Base-by-base conservation (phyloP, 2,797 vertebrate genomes). In the Rhynchonycteris naso region DNA sequence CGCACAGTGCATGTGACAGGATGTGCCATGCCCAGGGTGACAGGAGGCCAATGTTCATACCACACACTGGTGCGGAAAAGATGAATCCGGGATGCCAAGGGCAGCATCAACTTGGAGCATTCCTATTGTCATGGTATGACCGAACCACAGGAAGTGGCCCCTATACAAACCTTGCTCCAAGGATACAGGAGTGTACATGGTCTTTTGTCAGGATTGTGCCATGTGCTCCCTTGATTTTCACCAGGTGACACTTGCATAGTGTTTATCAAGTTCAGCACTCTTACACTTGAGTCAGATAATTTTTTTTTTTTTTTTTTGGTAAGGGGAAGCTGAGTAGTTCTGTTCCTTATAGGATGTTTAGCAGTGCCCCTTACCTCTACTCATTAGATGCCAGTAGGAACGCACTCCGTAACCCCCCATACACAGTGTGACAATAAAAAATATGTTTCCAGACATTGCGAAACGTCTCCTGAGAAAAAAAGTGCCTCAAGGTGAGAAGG, bases 121-220 rank as follows among this genome's bases (percentile, higher is more conserved):
- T 86, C 28, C 18, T 68, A 50, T 88, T 95, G 96, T 81, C 58
- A 59, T 26, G 10, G 61, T 16, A 63, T 8, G 28, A 30, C 75
- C 58, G 66, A 95, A 72, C 16, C 80, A 59, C 5, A 74, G 11
- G 54, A 58, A 88, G 18, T 50, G 47, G 35, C 6, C 52, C 35
- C 18, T 81, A 13, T 12, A n/a, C 33, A 85, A 18, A 93, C 81
- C 50, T 90, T 33, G 14, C 35, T 91, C 68, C 56, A 74, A 90
- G 59, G 16, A 66, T 65, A 12, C 21, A 91, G 56, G 13, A 56
- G 72, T 93, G 26, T 35, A 71, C 50, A 33, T 30, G 1, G 3
- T 74, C 61, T 80, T 97, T 90, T 94, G 56, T 61, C 76, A 74
- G 26, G 4, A 10, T 19, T 78, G 16, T 80, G 30, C 24, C 43